Evolutionary conservation across 2,888 invertebrate genomes (phyloP), one percentile per base, ranked within the genome.

Genomic region (Doris montereyensis): DNA sequence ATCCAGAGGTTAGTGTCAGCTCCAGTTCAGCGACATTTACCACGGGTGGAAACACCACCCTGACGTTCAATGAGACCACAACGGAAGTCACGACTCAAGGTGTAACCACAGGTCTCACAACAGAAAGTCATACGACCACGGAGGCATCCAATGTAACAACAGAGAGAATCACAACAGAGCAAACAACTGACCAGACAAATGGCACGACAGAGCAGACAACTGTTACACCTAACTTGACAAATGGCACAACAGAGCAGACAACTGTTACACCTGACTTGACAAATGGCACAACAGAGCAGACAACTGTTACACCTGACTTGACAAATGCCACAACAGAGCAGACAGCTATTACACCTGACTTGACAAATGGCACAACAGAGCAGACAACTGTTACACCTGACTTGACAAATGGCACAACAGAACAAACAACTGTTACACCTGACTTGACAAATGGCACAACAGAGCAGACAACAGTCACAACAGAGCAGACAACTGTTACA

Each of bases 271-370:
- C n/a, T n/a, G n/a, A n/a, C n/a, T n/a, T n/a, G n/a, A n/a, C n/a
- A n/a, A n/a, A n/a, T n/a, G n/a, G n/a, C n/a, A n/a, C n/a, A n/a
- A n/a, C n/a, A n/a, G n/a, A n/a, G n/a, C n/a, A n/a, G n/a, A n/a
- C n/a, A n/a, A 34, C 73, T 24, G 17, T 34, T 21, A 73, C 77
- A 60, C 58, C 75, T 21, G 30, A 67, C 68, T 21, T 21, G 26
- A 30, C 70, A 24, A 71, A 3, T 21, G 70, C 72, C 34, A 58
- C 57, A 68, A 79, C 78, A 41, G 74, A 5, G n/a, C 1, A 21
- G 65, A 60, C n/a, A 13, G 17, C n/a, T n/a, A n/a, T n/a, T n/a
- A n/a, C n/a, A n/a, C n/a, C n/a, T n/a, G n/a, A n/a, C n/a, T n/a
- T n/a, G n/a, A n/a, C n/a, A n/a, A n/a, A n/a, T n/a, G n/a, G n/a